These are phyloP conservation scores for Uromys caudimaculatus DNA, from an alignment of 2,797 vertebrate species.

Conservation along the genomic window DNA sequence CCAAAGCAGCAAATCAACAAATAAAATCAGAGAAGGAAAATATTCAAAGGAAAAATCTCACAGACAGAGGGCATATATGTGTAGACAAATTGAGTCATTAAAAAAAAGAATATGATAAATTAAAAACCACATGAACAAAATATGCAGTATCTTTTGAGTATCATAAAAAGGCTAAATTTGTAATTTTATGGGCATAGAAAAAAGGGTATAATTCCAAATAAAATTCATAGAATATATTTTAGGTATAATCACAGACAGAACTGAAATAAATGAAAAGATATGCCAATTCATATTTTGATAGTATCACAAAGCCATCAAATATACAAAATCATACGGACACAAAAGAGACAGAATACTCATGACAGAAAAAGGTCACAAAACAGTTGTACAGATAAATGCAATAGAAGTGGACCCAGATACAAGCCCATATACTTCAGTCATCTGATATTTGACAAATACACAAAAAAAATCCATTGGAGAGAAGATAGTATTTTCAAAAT, in stretches of 20 bases:
- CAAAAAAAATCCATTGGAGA: neutral
- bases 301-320: neutral
- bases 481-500: neutral
- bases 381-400: neutral
- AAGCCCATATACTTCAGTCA: neutral
- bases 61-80: too few species aligned
- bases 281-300: neutral
- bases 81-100: neutral
- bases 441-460: neutral
- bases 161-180: neutral
- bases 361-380: neutral
- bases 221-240: neutral
- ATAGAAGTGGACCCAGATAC: neutral
- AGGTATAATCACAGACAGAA: neutral
- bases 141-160: neutral
- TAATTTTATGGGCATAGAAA: neutral
- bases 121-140: neutral
- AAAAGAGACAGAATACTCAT: fast-evolving
- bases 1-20: neutral
- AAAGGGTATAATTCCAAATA: neutral
- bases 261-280: neutral
- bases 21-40: neutral
- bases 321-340: neutral
- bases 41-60: neutral
- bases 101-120: neutral